These are phyloP conservation scores for Thamnophis elegans DNA, from an alignment of 2,797 vertebrate species.

Conservation along the genomic window DNA sequence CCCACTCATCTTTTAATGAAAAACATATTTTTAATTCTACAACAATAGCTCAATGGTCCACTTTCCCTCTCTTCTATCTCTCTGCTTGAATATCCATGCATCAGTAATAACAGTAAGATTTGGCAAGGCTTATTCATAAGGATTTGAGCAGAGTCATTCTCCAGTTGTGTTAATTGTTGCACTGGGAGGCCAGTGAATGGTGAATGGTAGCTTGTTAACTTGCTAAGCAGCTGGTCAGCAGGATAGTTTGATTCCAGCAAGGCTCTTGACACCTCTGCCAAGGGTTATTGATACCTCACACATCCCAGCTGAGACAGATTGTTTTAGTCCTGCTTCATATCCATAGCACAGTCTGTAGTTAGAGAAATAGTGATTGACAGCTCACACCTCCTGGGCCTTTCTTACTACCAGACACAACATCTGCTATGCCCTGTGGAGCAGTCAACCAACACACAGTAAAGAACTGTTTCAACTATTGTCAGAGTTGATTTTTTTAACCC, in stretches of 20 bases:
- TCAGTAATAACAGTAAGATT: conserved; percentile 46
- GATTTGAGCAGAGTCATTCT: conserved; percentile 59
- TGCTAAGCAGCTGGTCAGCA: conserved; percentile 81
- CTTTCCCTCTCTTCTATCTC: not conserved
- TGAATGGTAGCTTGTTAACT: conserved; percentile 76
- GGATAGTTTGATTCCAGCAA: conserved; percentile 76
- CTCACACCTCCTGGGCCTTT: conserved; percentile 81
- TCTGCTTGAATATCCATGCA: conserved; percentile 39
- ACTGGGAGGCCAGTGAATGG: conserved; percentile 56
- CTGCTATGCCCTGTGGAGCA: conserved; percentile 82
- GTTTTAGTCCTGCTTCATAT: conserved; percentile 77
- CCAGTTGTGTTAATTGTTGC: conserved; percentile 76
- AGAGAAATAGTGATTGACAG: conserved; percentile 79
- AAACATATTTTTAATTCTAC: conserved; percentile 23
- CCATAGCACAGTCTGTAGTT: conserved; percentile 77
- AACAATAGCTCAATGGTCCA: conserved; percentile 4
- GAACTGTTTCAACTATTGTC: conserved; percentile 77
- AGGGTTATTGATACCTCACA: conserved; percentile 81
- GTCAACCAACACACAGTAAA: conserved; percentile 79
- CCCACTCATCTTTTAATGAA: conserved; percentile 9
- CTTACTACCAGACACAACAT: conserved; percentile 83
- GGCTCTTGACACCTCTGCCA: conserved; percentile 78
- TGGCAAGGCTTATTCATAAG: conserved; percentile 36
- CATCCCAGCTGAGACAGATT: conserved; percentile 80
- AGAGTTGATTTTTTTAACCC: conserved; percentile 79